phyloP scores from a whole-genome alignment of 2,113 vertebrate species.

The Haplotaxodon microlepis region DNA sequence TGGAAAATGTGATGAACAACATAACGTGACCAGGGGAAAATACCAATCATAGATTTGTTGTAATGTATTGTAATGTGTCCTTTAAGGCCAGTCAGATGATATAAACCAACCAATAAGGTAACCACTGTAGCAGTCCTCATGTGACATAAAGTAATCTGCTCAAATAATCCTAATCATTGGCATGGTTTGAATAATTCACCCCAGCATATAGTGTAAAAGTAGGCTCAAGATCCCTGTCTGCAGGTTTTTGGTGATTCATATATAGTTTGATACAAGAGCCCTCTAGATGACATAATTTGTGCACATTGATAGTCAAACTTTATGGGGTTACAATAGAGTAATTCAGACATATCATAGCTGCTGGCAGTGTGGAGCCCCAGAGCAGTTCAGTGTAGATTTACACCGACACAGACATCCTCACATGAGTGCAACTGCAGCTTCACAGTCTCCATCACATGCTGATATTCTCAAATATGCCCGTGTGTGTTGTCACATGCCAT shows the following conservation, averaged over 20 bases:
- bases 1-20: neutral
- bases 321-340: neutral
- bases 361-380: neutral
- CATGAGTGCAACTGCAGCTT: neutral
- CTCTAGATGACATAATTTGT: neutral
- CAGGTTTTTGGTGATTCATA: neutral
- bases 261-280: neutral
- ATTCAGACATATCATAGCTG: neutral
- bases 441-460: constrained; percentile 36
- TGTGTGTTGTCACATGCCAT: constrained; percentile 58
- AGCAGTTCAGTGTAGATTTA: neutral
- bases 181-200: neutral
- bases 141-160: neutral
- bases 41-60: neutral
- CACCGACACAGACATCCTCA: neutral
- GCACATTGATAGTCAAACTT: neutral
- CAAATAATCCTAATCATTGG: neutral
- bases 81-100: neutral
- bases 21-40: neutral
- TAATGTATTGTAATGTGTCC: neutral
- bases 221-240: neutral
- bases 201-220: neutral
- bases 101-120: neutral
- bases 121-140: neutral
- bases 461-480: neutral